Evolutionary conservation across 2,888 invertebrate genomes (phyloP).

Genomic region (Heterodera filipjevi): DNA sequence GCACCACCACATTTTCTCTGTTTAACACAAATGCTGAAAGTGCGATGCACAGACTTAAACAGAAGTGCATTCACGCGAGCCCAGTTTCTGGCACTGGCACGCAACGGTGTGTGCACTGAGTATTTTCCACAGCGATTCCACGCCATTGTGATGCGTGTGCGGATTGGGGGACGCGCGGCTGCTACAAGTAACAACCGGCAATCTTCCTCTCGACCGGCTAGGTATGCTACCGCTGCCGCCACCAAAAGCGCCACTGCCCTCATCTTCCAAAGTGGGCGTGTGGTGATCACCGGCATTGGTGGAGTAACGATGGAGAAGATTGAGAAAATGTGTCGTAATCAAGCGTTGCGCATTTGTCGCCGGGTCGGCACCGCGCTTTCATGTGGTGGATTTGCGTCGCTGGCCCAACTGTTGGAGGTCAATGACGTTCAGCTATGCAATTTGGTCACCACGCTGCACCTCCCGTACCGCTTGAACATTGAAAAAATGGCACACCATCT

Average conservation of each 20-base stretch:
- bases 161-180: background rate
- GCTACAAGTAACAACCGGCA: background rate
- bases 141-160: slow-evolving; percentile 10
- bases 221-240: background rate
- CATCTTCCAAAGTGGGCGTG: background rate
- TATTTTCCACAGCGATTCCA: slow-evolving; percentile 11
- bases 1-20: background rate
- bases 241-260: background rate
- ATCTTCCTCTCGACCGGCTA: no score
- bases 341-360: background rate
- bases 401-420: background rate
- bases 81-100: slow-evolving; percentile 9
- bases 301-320: background rate
- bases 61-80: background rate
- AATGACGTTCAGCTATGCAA: background rate
- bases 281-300: slow-evolving; percentile 3
- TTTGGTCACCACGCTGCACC: background rate
- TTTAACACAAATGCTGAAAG: no score
- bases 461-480: background rate
- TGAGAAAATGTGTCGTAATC: background rate
- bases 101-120: slow-evolving; percentile 8
- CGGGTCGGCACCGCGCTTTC: background rate
- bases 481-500: background rate
- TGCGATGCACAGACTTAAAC: no score
- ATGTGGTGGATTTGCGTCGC: background rate